A percentile compares a stretch with the other conserved stretches of the same genome.
Evolutionary conservation across 2,797 vertebrate species (phyloP).

Genomic region (Cercopithecus hamlyni): DNA sequence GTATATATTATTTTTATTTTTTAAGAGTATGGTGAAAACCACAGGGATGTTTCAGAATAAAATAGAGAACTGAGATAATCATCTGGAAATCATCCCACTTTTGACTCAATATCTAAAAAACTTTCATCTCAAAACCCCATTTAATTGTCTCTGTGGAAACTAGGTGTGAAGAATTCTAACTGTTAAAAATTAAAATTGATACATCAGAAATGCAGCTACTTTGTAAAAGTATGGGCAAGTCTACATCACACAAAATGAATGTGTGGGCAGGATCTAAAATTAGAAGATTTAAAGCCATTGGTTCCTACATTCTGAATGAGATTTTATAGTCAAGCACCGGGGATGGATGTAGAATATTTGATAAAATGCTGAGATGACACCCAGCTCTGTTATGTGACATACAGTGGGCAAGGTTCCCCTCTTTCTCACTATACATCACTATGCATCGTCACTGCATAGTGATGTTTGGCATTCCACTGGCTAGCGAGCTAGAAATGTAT

Average conservation of each 20-base stretch:
- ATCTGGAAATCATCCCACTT: background rate
- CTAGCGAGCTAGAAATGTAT: constrained; percentile 35
- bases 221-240: background rate
- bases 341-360: background rate
- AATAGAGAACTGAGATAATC: background rate
- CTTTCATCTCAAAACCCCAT: background rate
- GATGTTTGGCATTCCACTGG: background rate
- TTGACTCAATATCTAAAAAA: background rate
- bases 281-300: background rate
- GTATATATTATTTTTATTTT: background rate
- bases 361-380: background rate
- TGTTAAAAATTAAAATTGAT: background rate
- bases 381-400: background rate
- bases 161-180: background rate
- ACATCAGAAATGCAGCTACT: background rate
- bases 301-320: background rate
- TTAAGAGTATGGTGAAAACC: background rate
- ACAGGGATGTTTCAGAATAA: background rate
- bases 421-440: background rate
- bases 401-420: too few relatives aligned
- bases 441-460: background rate
- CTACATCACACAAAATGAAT: background rate
- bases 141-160: background rate
- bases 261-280: background rate
- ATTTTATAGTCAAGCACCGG: background rate